phyloP scores from a whole-genome alignment of 2,797 vertebrate species.

The Macropus fuliginosus region DNA sequence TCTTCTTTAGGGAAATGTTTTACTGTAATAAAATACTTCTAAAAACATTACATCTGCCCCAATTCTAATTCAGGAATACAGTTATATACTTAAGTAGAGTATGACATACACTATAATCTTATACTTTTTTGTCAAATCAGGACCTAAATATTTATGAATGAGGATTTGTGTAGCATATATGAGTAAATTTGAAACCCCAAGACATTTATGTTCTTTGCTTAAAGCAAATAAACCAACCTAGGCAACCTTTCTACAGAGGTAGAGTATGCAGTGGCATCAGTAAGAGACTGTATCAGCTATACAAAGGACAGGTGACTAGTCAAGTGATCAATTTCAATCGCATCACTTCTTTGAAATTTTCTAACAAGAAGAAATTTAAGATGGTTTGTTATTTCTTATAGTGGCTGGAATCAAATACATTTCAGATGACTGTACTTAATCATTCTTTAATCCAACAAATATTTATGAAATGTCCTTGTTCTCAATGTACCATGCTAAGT shows the following conservation, averaged over 20 bases:
- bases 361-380: neutral
- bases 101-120: slow-evolving; percentile 68
- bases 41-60: slow-evolving; percentile 52
- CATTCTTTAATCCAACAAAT: neutral
- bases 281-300: slow-evolving; percentile 41
- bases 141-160: slow-evolving; percentile 72
- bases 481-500: neutral
- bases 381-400: neutral
- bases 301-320: neutral
- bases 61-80: slow-evolving; percentile 73
- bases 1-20: slow-evolving; percentile 59
- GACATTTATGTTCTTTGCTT: slow-evolving; percentile 60
- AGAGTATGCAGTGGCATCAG: slow-evolving; percentile 64
- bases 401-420: neutral
- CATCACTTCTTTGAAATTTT: neutral
- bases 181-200: slow-evolving; percentile 70
- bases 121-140: slow-evolving; percentile 65
- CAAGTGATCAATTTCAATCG: slow-evolving; percentile 5
- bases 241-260: slow-evolving; percentile 53
- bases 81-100: slow-evolving; percentile 59
- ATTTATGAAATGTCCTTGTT: neutral
- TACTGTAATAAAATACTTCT: slow-evolving; percentile 67
- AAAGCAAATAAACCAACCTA: slow-evolving; percentile 31
- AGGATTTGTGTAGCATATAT: slow-evolving; percentile 63
- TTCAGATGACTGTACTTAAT: neutral